Evolutionary conservation across 2,113 vertebrate genomes (phyloP).

Genomic region (Myiozetetes cayanensis): DNA sequence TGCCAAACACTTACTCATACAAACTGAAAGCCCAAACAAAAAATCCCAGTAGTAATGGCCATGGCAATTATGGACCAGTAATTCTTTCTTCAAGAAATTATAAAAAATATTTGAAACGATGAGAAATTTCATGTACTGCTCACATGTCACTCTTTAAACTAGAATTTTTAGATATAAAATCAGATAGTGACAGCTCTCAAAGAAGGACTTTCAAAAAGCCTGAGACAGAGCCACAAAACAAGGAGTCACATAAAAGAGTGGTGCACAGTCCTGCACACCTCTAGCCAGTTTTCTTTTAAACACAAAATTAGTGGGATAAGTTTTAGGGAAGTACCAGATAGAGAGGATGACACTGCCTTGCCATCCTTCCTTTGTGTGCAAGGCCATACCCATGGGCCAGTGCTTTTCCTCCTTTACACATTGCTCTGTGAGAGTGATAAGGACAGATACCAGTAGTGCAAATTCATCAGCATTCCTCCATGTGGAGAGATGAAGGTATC

Average conservation of each 20-base stretch:
- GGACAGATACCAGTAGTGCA: not conserved
- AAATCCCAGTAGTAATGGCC: not conserved
- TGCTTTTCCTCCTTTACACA: not conserved
- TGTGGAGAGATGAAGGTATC: not conserved
- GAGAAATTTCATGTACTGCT: not conserved
- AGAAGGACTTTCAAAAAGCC: not conserved
- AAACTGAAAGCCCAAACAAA: not conserved
- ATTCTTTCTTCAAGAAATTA: not conserved
- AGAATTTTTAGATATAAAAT: not conserved
- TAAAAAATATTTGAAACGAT: not conserved
- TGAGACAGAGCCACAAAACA: not conserved
- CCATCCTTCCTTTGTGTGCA: not conserved
- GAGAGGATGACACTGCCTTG: not conserved
- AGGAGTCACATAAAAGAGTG: fast-evolving
- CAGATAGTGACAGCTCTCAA: not conserved
- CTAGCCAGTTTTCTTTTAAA: not conserved
- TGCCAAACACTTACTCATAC: not conserved
- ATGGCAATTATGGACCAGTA: not conserved
- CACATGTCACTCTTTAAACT: not conserved
- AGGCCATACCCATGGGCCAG: not conserved
- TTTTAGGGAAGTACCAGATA: not conserved
- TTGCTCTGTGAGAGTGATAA: not conserved
- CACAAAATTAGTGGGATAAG: not conserved
- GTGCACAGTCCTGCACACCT: not conserved
- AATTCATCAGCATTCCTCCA: not conserved